phyloP scores from a whole-genome alignment of 1,140 invertebrate species.

The Papilio helenus region DNA sequence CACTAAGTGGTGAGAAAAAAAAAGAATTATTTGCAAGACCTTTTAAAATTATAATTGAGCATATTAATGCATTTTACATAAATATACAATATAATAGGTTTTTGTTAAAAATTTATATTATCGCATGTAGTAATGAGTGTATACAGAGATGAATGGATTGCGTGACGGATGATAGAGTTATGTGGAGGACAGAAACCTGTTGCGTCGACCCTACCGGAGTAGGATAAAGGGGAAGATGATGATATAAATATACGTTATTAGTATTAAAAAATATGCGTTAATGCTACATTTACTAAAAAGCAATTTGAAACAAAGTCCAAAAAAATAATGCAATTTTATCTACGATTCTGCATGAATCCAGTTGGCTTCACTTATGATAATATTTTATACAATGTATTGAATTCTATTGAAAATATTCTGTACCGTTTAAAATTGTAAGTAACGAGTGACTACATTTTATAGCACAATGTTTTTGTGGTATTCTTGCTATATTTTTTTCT shows the following conservation, averaged over 20 bases:
- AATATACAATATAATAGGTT: too few relatives aligned
- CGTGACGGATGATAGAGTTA: too few relatives aligned
- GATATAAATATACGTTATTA: background rate
- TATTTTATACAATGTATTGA: background rate
- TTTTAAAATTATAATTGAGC: too few relatives aligned
- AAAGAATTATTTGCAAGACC: too few relatives aligned
- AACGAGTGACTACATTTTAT: background rate
- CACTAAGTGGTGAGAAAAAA: too few relatives aligned
- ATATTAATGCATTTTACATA: too few relatives aligned
- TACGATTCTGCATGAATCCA: background rate
- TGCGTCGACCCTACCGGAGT: too few relatives aligned
- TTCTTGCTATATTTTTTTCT: slow-evolving; percentile 10
- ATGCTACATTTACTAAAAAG: background rate
- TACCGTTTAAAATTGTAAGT: background rate
- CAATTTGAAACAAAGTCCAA: background rate
- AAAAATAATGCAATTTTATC: background rate
- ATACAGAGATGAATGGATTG: too few relatives aligned
- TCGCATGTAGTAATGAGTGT: too few relatives aligned
- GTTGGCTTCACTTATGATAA: slow-evolving; percentile 5
- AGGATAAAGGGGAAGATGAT: background rate
- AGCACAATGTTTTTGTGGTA: background rate
- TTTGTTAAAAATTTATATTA: too few relatives aligned
- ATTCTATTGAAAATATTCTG: background rate
- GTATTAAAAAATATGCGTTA: background rate
- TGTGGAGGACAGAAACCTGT: too few relatives aligned